A percentile compares a stretch with the other conserved stretches of the same genome.
These are phyloP conservation scores for Passerculus sandwichensis DNA, from an alignment of 2,797 vertebrate species.

Conservation along the genomic window DNA sequence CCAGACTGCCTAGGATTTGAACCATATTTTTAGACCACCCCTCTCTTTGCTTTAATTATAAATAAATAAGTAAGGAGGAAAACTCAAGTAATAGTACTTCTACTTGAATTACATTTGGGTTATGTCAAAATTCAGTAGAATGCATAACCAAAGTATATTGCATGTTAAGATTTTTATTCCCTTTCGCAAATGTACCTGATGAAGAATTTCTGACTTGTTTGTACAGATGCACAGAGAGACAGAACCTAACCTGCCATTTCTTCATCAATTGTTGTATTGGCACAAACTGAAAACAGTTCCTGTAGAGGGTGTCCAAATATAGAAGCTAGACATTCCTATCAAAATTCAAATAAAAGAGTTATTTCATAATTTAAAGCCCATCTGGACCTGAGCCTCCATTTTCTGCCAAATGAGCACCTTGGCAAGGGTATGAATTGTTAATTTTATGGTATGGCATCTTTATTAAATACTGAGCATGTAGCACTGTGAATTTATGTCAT, in stretches of 20 bases:
- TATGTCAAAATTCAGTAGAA: not conserved
- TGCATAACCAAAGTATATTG: not conserved
- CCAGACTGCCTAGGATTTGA: not conserved
- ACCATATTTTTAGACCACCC: not conserved
- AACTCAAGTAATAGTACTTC: accelerated
- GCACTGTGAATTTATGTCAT: not conserved
- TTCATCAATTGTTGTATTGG: not conserved
- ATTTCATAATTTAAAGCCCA: slow-evolving; percentile 4
- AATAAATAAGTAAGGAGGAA: not conserved
- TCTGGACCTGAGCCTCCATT: not conserved
- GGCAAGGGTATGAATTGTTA: not conserved
- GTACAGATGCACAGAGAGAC: not conserved
- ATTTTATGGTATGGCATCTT: not conserved
- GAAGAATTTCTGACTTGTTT: not conserved
- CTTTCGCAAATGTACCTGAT: accelerated
- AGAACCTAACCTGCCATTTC: not conserved
- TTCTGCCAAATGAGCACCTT: slow-evolving; percentile 17
- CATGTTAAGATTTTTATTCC: not conserved
- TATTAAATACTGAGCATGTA: slow-evolving; percentile 22
- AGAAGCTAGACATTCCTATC: not conserved
- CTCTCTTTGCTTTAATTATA: not conserved
- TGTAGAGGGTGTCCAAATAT: not conserved
- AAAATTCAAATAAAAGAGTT: not conserved
- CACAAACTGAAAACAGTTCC: not conserved
- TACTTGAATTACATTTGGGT: not conserved